Evolutionary conservation across 1,140 invertebrate genomes (phyloP), one percentile per base, ranked within the genome.

Genomic region (Dysdera silvatica): DNA sequence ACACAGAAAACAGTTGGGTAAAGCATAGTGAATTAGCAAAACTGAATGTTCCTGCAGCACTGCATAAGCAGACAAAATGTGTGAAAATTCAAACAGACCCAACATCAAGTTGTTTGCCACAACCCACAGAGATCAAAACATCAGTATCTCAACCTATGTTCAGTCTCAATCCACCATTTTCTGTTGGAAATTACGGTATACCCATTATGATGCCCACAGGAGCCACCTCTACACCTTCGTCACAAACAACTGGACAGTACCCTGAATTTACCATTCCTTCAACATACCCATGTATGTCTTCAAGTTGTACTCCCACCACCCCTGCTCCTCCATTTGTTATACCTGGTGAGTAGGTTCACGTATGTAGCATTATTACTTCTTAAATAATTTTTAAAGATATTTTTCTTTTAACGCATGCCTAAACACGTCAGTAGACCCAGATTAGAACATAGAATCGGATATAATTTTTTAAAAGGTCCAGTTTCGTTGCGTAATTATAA

Each of bases 1-100:
- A n/a, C 12, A 31, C 28, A 14, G 35, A 64, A 33, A 45, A 43
- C 16, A 40, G 49, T 23, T 41, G 54, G 41, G 41, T 52, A 20
- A n/a, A 45, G 12, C 53, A 49, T 18, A 64, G 53, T n/a, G 61
- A 32, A 6, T 41, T 20, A 18, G 16, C 40, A 41, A 16, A 41
- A 14, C 23, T 20, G 5, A 18, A 20, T 41, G 40, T 18, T 18
- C 40, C n/a, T 14, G 14, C 40, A 41, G 23, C 40, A 41, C 16
- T 12, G n/a, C 40, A 41, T 14, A 41, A 41, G 2, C 40, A 41
- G 16, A 41, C 16, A 18, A 41, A 41, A 41, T 18, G 16, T 41
- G 23, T 18, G 5, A 41, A 20, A 41, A 14, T 16, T 41, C 40
- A n/a, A n/a, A n/a, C n/a, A n/a, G n/a, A n/a, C n/a, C n/a, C n/a